Conservation (phyloP, 2,888 invertebrate genomes). For the Clitarchus hookeri region DNA sequence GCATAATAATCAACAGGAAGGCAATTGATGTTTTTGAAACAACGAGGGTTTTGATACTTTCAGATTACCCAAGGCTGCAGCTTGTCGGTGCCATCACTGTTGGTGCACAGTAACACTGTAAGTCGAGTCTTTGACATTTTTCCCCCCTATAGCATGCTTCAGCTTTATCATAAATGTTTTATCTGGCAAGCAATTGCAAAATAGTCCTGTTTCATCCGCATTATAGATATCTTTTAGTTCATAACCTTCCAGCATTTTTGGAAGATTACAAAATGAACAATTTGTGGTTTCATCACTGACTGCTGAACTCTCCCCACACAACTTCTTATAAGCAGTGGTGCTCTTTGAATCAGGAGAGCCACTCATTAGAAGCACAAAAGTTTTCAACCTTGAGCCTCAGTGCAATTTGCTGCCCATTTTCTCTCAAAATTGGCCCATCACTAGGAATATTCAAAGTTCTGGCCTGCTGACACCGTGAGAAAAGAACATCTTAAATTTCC, state of each 20-base stretch:
- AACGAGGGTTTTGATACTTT: background rate
- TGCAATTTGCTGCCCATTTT: background rate
- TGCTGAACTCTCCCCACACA: background rate
- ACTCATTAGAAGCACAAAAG: background rate
- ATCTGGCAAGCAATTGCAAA: background rate
- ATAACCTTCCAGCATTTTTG: background rate
- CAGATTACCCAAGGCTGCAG: background rate
- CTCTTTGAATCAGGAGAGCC: background rate
- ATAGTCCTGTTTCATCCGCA: background rate
- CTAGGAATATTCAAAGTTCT: background rate
- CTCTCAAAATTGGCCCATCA: background rate
- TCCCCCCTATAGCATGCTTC: background rate
- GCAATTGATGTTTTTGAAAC: background rate
- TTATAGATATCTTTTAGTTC: background rate
- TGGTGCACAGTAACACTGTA: background rate
- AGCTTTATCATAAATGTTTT: background rate
- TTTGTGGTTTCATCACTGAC: background rate
- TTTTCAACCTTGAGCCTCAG: background rate
- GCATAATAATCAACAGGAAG: background rate
- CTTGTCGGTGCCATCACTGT: conserved; percentile 3
- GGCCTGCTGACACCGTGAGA: background rate
- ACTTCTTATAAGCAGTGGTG: background rate
- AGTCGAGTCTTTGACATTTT: background rate
- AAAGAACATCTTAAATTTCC: background rate
- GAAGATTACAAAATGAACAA: background rate